Evolutionary conservation across 2,888 invertebrate genomes (phyloP), one percentile per base, ranked within the genome.

Genomic region (Coremacera marginata): DNA sequence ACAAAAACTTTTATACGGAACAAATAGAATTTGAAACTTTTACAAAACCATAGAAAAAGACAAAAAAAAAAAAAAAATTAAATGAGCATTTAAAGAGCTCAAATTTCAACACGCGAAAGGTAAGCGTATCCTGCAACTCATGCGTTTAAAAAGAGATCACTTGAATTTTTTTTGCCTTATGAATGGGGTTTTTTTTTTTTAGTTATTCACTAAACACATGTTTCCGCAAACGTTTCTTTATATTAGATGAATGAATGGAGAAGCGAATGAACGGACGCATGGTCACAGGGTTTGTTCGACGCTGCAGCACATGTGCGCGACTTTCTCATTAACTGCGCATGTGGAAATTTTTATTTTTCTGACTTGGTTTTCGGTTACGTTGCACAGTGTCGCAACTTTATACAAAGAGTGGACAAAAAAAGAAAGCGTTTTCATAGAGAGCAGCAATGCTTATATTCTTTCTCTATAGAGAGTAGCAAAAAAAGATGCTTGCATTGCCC

Each of bases 161-260:
- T 70, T 57, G 25, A 63, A 63, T 51, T 57, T 22, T 57, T 57
- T 27, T 70, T 16, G 7, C 52, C 44, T 70, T 70, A 27, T 70
- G 11, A 7, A 44, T 44, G 44, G 44, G 44, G 5, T 37, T 37
- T 37, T 14, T 44, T 44, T 44, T 44, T 31, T 67, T 44, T 19
- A 57, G 34, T 57, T 19, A 44, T 27, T 52, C 16, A 19, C 16
- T 51, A 49, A 71, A 75, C 76, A 78, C 75, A 75, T 72, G 67
- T 75, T 78, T 75, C 78, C 72, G 71, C 75, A 72, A 75, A 19
- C 57, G 71, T 55, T 77, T 25, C 67, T 52, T 77, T 70, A 34
- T 55, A 51, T 25, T 70, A 25, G 51, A 5, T 19, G 31, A 8
- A 37, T 22, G 52, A 63, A 14, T n/a, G 51, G 14, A 34, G 16